Base-by-base conservation (phyloP, 1,140 invertebrate genomes). In the Nephotettix cincticeps region DNA sequence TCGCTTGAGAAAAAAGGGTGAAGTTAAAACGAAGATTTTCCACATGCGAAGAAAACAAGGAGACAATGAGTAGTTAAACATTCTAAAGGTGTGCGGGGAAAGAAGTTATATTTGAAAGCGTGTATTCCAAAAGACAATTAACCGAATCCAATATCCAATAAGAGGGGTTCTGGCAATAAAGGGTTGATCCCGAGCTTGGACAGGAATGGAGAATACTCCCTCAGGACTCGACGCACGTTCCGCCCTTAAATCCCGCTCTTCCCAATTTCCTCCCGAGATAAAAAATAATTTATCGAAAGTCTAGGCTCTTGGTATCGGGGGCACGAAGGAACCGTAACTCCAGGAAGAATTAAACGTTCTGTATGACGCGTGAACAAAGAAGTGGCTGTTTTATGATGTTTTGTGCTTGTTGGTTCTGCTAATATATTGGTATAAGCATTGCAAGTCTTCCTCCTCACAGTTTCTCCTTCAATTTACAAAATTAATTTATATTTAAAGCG, bases 221-320 rank as follows among this genome's bases (percentile, higher is more conserved):
- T 13, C 13, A 23, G 27, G 56, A 61, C 13, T 25, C 56, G 27
- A 28, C 21, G 21, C 56, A 61, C 56, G 56, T 27, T 29, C 23
- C 27, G 13, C 56, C 56, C 21, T 29, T 61, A 61, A 61, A 61
- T 61, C 56, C 56, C 21, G 23, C 56, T 25, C 56, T 61, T 61
- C 56, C 56, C 56, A 61, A 61, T 61, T 61, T 25, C 56, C 56
- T 61, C 27, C 11, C 13, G 56, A 61, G 56, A 61, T 61, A 61
- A 61, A 61, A 61, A 61, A 61, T 61, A 61, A 61, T 61, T 29
- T 61, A 61, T 61, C 13, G 56, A 61, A 61, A 61, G 56, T 61
- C 56, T 61, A 61, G 23, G 56, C 23, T 61, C 14, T 61, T 61
- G 56, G 25, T 61, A 61, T 61, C 56, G 27, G 2, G 23, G 1